A percentile compares a stretch with the other conserved stretches of the same genome.
Conservation (phyloP, 1,140 invertebrate species). For the Aphis craccivora region DNA sequence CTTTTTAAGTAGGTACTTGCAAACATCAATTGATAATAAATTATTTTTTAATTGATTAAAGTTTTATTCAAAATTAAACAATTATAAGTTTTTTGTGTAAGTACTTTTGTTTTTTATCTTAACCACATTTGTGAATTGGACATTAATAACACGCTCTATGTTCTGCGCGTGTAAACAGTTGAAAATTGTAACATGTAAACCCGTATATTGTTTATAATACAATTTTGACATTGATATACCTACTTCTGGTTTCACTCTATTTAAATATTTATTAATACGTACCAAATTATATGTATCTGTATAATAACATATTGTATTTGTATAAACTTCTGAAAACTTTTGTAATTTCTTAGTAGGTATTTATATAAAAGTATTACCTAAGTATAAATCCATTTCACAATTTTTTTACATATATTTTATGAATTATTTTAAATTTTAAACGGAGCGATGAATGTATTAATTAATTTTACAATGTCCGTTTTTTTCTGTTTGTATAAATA, state of each 20-base stretch:
- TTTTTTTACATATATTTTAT: no score
- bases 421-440: no score
- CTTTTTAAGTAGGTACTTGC: neutral
- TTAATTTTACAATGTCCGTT: no score
- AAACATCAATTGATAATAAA: neutral
- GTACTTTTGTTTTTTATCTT: neutral
- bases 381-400: neutral
- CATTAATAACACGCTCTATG: neutral
- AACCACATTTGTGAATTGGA: neutral
- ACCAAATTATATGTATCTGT: neutral
- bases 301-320: neutral
- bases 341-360: neutral
- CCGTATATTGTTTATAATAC: slow-evolving; percentile 38
- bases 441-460: no score
- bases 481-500: no score
- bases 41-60: neutral
- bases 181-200: neutral
- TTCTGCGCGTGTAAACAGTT: neutral
- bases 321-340: neutral
- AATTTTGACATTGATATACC: slow-evolving; percentile 33
- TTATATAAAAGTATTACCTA: neutral
- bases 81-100: neutral
- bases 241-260: neutral
- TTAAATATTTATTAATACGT: neutral
- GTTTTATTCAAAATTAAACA: neutral